Conservation (phyloP, 2,113 vertebrate species). For the Podarcis raffonei region DNA sequence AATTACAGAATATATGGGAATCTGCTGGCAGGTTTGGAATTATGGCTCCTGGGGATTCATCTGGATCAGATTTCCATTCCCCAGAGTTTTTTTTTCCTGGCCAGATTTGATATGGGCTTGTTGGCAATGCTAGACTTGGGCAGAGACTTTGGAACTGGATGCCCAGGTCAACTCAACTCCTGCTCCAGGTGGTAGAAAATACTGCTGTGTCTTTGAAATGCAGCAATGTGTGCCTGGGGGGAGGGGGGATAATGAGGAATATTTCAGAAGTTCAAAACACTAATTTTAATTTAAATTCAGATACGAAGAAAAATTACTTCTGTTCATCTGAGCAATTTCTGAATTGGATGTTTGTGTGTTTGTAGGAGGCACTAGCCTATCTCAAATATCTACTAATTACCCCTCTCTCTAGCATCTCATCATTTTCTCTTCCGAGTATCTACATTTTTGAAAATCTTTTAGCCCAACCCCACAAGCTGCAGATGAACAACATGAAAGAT, state of each 20-base stretch:
- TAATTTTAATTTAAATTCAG: background rate
- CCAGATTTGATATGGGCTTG: background rate
- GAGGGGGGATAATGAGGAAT: background rate
- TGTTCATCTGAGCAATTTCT: background rate
- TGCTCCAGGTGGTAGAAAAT: no score
- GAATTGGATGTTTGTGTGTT: no score
- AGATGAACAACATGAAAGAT: background rate
- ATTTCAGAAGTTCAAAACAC: background rate
- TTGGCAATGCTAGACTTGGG: no score
- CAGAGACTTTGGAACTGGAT: background rate
- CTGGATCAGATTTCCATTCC: background rate
- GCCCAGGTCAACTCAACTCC: background rate
- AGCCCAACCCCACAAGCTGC: background rate
- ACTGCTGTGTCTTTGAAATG: background rate
- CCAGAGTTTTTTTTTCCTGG: background rate
- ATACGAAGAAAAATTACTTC: background rate
- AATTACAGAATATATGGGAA: background rate
- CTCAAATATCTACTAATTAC: background rate
- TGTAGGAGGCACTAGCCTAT: no score
- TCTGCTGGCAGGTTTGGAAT: background rate
- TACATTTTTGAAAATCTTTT: background rate
- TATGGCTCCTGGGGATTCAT: background rate
- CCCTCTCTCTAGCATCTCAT: fast-evolving
- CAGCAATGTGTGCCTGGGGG: background rate
- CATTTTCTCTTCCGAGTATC: background rate